These are phyloP conservation scores for Kryphioiulus occultus DNA, from an alignment of 2,888 invertebrate species.

Conservation along the genomic window DNA sequence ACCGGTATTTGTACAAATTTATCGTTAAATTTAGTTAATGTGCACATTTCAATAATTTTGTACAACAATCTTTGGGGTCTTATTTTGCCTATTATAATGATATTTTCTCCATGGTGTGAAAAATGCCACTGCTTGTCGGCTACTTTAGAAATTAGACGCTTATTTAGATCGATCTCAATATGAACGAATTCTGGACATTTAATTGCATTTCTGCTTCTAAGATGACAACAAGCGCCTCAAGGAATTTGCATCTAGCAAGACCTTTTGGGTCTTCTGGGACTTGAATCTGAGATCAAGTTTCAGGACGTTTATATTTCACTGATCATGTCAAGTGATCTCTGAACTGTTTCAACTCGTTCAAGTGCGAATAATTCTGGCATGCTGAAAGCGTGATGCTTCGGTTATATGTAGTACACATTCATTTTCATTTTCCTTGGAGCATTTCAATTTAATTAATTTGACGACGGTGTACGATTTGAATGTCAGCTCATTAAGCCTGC, in stretches of 20 bases:
- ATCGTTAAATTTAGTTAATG: too few species aligned
- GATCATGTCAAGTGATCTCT: constrained; percentile 16
- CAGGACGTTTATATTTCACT: neutral
- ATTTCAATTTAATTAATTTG: constrained; percentile 14
- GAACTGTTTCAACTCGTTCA: neutral
- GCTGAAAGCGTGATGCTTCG: neutral
- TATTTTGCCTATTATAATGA: neutral
- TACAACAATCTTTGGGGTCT: neutral
- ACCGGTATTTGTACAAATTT: too few species aligned
- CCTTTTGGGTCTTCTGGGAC: neutral
- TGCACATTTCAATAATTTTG: too few species aligned
- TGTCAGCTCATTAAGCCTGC: constrained; percentile 1
- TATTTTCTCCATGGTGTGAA: too few species aligned
- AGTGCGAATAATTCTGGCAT: neutral
- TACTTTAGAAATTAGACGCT: too few species aligned
- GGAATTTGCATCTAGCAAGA: neutral
- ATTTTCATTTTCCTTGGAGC: neutral
- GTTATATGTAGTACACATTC: neutral
- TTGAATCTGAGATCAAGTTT: neutral
- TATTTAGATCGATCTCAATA: too few species aligned
- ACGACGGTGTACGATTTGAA: neutral
- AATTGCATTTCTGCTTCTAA: neutral
- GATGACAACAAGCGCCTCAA: neutral
- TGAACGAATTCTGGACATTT: neutral
- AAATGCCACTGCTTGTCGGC: too few species aligned